Evolutionary conservation across 64 coral and sea anemone species (phyloP), one percentile per base, ranked within the genome.

Genomic region (Actinia equina): DNA sequence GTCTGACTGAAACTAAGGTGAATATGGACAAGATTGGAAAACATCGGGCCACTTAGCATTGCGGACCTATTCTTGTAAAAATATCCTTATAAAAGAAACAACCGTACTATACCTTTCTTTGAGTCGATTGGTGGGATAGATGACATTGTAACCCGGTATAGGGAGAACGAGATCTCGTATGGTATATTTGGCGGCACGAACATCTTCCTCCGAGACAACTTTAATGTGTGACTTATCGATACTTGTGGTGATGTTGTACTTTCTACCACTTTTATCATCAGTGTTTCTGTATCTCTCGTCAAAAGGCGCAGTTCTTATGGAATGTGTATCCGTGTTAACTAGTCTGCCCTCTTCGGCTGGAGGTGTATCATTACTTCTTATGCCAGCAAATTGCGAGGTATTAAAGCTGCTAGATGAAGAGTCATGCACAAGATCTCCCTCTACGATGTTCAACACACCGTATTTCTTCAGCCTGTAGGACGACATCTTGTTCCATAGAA

Each of bases 91-190:
- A 49, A 43, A 79, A 82, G 22, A 43, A 1, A 16, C 52, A 64
- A 7, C 18, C 7, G 7, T 49, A 13, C 14, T 88, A 86, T 56
- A 95, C 94, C 64, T 89, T 30, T 90, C 19, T 43, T 84, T 87
- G 17, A 86, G 76, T 18, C 92, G 85, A 85, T 96, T 96, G 5
- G 82, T 60, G 6, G 94, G 94, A 8, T 90, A 93, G 13, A 90
- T 9, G 0, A 92, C 89, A 45, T 54, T 93, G 59, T 97, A 89
- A 1, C 94, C 94, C 0, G 92, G 85, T 59, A 97, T 86, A 16
- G 94, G 94, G 17, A 97, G 85, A 80, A 97, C 88, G 25, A 97
- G 77, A 69, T 97, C 94, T 79, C 76, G 52, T 61, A 93, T 81
- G 7, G 62, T 53, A 71, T 88, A 88, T 63, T 82, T 91, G 30